A percentile compares a stretch with the other conserved stretches of the same genome.
Evolutionary conservation across 2,888 invertebrate species (phyloP).

Genomic region (Rhagonycha lutea): DNA sequence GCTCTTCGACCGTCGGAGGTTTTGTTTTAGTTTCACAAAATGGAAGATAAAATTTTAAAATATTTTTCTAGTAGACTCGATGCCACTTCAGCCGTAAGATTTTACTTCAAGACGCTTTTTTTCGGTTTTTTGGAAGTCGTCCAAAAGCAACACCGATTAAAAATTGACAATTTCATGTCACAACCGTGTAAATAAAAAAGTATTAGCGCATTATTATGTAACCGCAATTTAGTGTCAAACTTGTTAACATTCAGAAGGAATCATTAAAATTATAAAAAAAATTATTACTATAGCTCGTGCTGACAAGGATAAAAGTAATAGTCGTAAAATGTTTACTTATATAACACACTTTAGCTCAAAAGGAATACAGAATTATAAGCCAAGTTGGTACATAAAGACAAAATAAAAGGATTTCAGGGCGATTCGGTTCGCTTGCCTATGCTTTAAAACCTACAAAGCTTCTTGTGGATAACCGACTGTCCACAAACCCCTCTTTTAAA

Average conservation of each 20-base stretch:
- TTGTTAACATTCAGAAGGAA: slow-evolving; percentile 10
- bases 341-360: slow-evolving; percentile 43
- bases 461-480: slow-evolving; percentile 29
- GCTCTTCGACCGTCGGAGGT: slow-evolving; percentile 21
- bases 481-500: slow-evolving; percentile 27
- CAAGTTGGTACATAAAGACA: slow-evolving; percentile 40
- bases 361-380: slow-evolving; percentile 43
- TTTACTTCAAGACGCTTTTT: background rate
- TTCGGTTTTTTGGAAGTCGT: background rate
- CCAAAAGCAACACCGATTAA: background rate
- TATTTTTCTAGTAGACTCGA: background rate
- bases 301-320: slow-evolving; percentile 41
- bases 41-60: slow-evolving; percentile 8
- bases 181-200: background rate
- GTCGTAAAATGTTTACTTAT: slow-evolving; percentile 43
- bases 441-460: slow-evolving; percentile 27
- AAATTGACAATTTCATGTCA: background rate
- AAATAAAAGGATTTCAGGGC: slow-evolving; percentile 35
- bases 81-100: background rate
- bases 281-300: background rate
- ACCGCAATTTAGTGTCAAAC: background rate
- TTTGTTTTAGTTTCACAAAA: slow-evolving; percentile 27
- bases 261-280: slow-evolving; percentile 34
- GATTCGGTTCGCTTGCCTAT: slow-evolving; percentile 30
- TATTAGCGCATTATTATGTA: background rate